Evolutionary conservation across 2,888 invertebrate species (phyloP).

Genomic region (Drosophila lutescens): DNA sequence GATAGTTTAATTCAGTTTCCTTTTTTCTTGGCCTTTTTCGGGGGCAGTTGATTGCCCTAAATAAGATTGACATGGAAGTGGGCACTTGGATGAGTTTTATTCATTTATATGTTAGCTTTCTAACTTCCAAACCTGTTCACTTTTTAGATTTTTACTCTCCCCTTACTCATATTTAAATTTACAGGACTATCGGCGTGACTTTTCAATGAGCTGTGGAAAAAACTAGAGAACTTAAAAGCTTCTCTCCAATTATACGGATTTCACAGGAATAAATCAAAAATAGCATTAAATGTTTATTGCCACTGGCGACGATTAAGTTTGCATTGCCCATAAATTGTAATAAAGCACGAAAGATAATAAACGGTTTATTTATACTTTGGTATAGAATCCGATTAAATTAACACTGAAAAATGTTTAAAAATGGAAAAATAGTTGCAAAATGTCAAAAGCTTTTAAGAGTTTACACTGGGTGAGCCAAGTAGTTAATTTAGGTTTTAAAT

Average conservation of each 20-base stretch:
- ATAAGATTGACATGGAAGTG: constrained; percentile 15
- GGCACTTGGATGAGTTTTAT: background rate
- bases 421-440: background rate
- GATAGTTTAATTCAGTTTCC: constrained; percentile 32
- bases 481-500: background rate
- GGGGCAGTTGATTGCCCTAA: constrained; percentile 13
- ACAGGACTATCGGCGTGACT: background rate
- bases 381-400: background rate
- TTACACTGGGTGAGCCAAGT: background rate
- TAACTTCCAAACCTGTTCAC: background rate
- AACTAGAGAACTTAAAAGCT: background rate
- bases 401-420: background rate
- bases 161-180: background rate
- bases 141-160: background rate
- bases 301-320: background rate
- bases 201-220: background rate
- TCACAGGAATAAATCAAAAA: background rate
- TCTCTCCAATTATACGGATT: background rate
- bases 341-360: background rate
- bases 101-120: background rate
- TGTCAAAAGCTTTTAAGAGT: background rate
- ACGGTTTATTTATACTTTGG: background rate
- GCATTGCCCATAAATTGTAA: background rate
- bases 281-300: background rate
- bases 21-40: constrained; percentile 7